Evolutionary conservation across 2,888 invertebrate species (phyloP).

Genomic region (Zaprionus lineosus): DNA sequence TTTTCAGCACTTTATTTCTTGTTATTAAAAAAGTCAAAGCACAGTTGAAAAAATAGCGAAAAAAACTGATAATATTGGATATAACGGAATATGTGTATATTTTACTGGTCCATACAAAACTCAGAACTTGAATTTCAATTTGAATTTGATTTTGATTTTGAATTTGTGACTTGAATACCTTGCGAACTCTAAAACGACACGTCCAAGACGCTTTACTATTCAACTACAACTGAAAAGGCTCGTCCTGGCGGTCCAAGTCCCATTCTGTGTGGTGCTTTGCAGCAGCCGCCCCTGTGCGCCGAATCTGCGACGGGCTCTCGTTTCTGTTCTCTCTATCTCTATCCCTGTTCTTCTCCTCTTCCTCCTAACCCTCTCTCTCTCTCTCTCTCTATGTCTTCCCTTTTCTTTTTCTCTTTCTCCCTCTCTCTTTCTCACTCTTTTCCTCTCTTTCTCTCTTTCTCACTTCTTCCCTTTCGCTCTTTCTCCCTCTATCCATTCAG

Average conservation of each 20-base stretch:
- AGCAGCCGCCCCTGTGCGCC: conserved; percentile 63
- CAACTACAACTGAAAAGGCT: conserved; percentile 82
- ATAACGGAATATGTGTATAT: too few species aligned
- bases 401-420: too few species aligned
- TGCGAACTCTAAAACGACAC: conserved; percentile 69
- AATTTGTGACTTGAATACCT: conserved; percentile 51
- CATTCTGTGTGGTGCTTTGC: conserved; percentile 27
- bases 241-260: conserved; percentile 43
- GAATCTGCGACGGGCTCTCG: conserved; percentile 34
- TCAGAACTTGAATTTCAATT: too few species aligned
- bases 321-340: not conserved
- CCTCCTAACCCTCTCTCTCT: conserved; percentile 15
- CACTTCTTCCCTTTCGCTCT: conserved; percentile 11
- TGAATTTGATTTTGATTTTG: not conserved
- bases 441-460: not conserved
- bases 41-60: too few species aligned
- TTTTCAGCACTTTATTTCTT: too few species aligned
- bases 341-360: not conserved
- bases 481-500: too few species aligned
- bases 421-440: too few species aligned
- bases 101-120: too few species aligned
- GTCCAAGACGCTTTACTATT: conserved; percentile 82
- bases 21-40: too few species aligned
- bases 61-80: too few species aligned
- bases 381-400: too few species aligned